Base-by-base conservation (phyloP, 2,797 vertebrate species). In the Bovichtus diacanthus region DNA sequence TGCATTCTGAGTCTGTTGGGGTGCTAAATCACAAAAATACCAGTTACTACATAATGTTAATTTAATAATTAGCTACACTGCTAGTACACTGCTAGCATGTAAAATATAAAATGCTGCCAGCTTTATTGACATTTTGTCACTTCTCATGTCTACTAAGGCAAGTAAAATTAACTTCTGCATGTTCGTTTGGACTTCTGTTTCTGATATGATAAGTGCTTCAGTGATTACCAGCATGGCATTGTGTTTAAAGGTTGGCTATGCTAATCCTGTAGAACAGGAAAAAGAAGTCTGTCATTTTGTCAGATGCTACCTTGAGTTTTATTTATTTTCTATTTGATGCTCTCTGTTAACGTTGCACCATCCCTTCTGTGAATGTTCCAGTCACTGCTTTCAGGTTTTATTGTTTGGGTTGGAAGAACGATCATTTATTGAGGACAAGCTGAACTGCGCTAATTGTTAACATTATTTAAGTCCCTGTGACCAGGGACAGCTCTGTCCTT, bases 401-500 rank as follows among this genome's bases (percentile, higher is more conserved):
- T 27, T 19, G 50, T 73, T 62, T 65, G 16, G 53, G 31, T 39
- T 43, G 34, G 38, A 46, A 9, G 39, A 34, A 51, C 6, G 46
- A 19, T 29, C 60, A 34, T 34, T 76, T 46, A 25, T 43, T 46
- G 38, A 55, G 54, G 56, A 68, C 18, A 12, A 43, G 49, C 55
- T 60, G 49, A 66, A 27, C 27, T n/a, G 36, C 62, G 66, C 46
- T 71, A 64, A 69, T 51, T 65, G 46, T 68, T 34, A 21, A 49
- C 58, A 60, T 73, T 65, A 68, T 46, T 34, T 13, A 68, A 53
- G 53, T 58, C 9, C 34, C 47, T 21, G 43, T 62, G 59, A 36
- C 69, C 70, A 34, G 39, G 31, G 62, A 70, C 58, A 53, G 62
- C 38, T 74, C 61, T 23, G 54, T 73, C 59, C 39, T 73, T 47